Conservation (phyloP, 2,797 vertebrate species). For the Rachycentron canadum region DNA sequence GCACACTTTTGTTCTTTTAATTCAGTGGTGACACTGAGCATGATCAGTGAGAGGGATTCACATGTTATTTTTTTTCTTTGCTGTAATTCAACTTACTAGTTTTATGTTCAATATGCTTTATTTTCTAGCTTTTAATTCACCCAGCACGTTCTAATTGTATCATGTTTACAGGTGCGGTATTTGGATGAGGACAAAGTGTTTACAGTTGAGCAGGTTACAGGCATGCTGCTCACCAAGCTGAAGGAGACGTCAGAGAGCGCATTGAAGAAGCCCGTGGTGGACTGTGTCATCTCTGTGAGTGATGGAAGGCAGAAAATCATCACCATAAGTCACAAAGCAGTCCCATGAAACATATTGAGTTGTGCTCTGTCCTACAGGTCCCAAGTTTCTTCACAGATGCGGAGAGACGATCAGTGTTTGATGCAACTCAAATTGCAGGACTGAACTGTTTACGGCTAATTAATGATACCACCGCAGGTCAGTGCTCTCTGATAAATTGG, state of each 20-base stretch:
- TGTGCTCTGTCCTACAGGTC: constrained; percentile 83
- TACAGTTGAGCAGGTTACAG: constrained; percentile 94
- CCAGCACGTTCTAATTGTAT: neutral
- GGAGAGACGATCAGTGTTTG: constrained; percentile 95
- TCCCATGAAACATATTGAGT: constrained; percentile 8
- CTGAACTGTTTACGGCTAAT: constrained; percentile 95
- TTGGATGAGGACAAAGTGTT: constrained; percentile 97
- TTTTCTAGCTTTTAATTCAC: neutral
- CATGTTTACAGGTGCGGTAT: constrained; percentile 89
- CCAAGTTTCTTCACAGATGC: constrained; percentile 96
- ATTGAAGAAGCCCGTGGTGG: constrained; percentile 96
- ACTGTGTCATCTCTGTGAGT: constrained; percentile 98
- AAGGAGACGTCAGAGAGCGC: constrained; percentile 96
- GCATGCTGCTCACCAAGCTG: constrained; percentile 96
- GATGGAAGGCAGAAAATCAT: constrained; percentile 2
- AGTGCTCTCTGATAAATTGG: constrained; percentile 30
- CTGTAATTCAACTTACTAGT: neutral
- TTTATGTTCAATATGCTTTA: neutral
- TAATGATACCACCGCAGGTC: constrained; percentile 98
- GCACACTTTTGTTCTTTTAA: constrained; percentile 29
- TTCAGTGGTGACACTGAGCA: neutral
- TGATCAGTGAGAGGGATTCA: neutral
- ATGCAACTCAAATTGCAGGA: constrained; percentile 95
- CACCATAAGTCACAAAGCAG: neutral
- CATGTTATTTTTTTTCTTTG: neutral